Evolutionary conservation across 2,797 vertebrate species (phyloP).

Genomic region (Nothura maculosa): DNA sequence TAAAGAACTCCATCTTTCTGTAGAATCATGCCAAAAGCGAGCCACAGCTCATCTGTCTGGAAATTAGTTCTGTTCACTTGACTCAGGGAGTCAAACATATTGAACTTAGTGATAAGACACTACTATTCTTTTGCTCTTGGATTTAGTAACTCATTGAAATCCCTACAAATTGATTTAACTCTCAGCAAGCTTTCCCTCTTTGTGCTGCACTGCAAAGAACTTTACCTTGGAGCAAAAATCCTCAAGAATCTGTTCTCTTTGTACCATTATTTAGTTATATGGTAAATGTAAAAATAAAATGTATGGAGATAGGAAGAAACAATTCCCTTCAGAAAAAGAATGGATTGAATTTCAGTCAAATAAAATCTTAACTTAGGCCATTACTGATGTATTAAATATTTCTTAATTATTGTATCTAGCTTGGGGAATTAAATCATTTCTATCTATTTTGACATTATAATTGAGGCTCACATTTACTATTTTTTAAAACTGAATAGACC

Average conservation of each 20-base stretch:
- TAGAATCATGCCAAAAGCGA: background rate
- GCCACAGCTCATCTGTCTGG: background rate
- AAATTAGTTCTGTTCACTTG: background rate
- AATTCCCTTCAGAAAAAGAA: background rate
- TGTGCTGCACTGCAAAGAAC: background rate
- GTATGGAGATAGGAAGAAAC: background rate
- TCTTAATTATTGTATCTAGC: background rate
- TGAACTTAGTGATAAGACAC: background rate
- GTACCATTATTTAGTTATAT: background rate
- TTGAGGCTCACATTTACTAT: background rate
- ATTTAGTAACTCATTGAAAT: background rate
- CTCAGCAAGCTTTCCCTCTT: background rate
- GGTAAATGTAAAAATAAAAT: background rate
- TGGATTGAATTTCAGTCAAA: background rate
- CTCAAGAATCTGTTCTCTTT: background rate
- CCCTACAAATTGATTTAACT: background rate
- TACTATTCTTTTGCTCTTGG: background rate
- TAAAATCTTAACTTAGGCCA: background rate
- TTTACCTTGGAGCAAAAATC: background rate
- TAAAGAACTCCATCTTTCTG: background rate
- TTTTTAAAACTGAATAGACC: background rate
- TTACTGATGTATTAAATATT: background rate
- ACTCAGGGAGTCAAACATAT: background rate
- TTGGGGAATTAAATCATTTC: conserved; percentile 25
- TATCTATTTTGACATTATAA: background rate